phyloP scores from a whole-genome alignment of 2,797 vertebrate genomes.

The Urosaurus nigricauda region DNA sequence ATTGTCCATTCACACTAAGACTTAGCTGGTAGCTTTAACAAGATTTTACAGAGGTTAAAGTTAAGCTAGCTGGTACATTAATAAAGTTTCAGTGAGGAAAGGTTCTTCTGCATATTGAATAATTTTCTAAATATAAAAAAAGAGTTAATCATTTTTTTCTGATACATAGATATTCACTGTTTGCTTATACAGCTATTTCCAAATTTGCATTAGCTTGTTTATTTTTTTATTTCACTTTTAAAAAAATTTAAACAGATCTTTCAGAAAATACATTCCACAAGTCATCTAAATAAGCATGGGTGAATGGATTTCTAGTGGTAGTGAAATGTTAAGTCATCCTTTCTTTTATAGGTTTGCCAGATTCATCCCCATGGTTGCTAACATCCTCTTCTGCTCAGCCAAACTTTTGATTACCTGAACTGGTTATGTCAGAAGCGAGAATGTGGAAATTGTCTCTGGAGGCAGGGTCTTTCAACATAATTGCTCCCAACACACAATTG shows the following conservation, averaged over 20 bases:
- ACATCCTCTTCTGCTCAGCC: constrained; percentile 68
- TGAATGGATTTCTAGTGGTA: constrained; percentile 53
- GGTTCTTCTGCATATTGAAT: neutral
- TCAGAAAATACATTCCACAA: constrained; percentile 51
- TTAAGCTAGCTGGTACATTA: neutral
- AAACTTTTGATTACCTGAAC: constrained; percentile 56
- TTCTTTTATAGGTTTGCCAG: constrained; percentile 70
- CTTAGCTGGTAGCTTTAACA: neutral
- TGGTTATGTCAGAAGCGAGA: constrained; percentile 71
- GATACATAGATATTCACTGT: neutral
- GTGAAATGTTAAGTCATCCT: constrained; percentile 17
- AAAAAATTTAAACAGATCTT: constrained; percentile 49
- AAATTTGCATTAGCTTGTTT: constrained; percentile 49
- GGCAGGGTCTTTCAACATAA: constrained; percentile 60
- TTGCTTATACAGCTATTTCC: constrained; percentile 43
- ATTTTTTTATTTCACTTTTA: constrained; percentile 43
- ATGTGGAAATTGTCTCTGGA: neutral
- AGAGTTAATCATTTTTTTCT: neutral
- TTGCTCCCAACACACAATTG: constrained; percentile 31
- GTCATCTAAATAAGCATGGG: constrained; percentile 63
- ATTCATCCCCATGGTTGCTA: constrained; percentile 66
- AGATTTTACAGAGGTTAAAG: neutral
- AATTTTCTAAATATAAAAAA: neutral
- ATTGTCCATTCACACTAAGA: neutral
- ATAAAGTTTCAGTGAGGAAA: neutral